phyloP scores from a whole-genome alignment of 1,140 invertebrate species.

The Psix sp. region DNA sequence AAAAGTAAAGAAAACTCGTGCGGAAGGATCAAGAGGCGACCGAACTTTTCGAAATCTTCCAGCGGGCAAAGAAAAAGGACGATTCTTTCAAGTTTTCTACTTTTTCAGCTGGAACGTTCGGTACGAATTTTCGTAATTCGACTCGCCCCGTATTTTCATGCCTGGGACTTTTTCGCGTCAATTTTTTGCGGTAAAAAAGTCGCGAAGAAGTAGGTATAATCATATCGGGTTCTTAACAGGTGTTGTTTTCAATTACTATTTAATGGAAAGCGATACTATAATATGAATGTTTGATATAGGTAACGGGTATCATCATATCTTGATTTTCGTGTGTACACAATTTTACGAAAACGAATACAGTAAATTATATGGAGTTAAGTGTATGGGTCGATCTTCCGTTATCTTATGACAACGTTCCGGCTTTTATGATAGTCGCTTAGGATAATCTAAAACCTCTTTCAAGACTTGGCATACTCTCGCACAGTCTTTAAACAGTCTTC shows the following conservation, averaged over 20 bases:
- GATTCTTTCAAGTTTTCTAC: slow-evolving; percentile 38
- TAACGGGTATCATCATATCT: too few relatives aligned
- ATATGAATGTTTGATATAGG: too few relatives aligned
- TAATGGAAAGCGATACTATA: too few relatives aligned
- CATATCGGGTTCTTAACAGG: too few relatives aligned
- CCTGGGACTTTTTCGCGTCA: slow-evolving; percentile 13
- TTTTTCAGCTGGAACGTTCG: slow-evolving; percentile 35
- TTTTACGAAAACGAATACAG: too few relatives aligned
- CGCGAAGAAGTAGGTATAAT: too few relatives aligned
- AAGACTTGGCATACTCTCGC: slow-evolving; percentile 25
- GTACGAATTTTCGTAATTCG: slow-evolving; percentile 48
- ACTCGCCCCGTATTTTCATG: slow-evolving; percentile 24
- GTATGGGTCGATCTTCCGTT: slow-evolving; percentile 4
- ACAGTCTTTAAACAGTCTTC: slow-evolving; percentile 23
- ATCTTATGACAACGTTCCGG: slow-evolving; percentile 16
- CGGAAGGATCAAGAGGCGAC: slow-evolving; percentile 31
- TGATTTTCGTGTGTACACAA: too few relatives aligned
- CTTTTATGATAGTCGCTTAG: slow-evolving; percentile 27
- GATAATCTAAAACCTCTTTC: slow-evolving; percentile 32
- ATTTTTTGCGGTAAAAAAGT: slow-evolving; percentile 23
- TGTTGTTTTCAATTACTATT: too few relatives aligned
- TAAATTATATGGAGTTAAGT: slow-evolving; percentile 23
- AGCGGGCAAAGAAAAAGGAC: slow-evolving; percentile 31
- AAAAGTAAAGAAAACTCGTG: slow-evolving; percentile 38
- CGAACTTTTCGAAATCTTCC: slow-evolving; percentile 55